These are phyloP conservation scores for Gracilinanus agilis DNA, from an alignment of 2,113 vertebrate genomes.

Conservation along the genomic window DNA sequence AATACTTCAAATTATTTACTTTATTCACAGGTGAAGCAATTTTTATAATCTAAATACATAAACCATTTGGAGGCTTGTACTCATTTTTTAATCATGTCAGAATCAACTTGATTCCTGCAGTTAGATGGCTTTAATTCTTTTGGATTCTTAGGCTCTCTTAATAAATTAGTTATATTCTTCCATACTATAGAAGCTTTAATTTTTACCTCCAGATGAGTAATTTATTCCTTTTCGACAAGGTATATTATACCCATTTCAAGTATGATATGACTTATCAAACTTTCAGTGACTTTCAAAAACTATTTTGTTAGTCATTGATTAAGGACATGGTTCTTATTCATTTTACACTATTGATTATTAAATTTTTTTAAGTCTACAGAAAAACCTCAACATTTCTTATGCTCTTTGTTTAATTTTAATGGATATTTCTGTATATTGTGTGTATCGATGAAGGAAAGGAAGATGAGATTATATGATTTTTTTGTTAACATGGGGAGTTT, in stretches of 20 bases:
- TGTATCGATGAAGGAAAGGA: not conserved
- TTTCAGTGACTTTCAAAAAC: not conserved
- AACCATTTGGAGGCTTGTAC: not conserved
- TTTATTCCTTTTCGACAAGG: not conserved
- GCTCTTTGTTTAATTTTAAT: not conserved
- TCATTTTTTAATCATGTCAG: not conserved
- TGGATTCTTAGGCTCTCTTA: not conserved
- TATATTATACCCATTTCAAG: no score
- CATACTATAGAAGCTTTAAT: not conserved
- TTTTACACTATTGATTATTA: not conserved
- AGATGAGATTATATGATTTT: not conserved
- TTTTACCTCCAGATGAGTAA: not conserved
- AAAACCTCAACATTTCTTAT: not conserved
- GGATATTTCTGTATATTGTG: not conserved
- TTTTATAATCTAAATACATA: not conserved
- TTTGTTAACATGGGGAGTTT: not conserved
- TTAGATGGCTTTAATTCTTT: not conserved
- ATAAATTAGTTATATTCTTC: not conserved
- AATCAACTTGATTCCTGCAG: not conserved
- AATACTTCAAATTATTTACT: not conserved
- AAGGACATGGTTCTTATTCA: not conserved
- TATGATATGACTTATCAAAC: not conserved
- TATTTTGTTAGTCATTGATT: not conserved
- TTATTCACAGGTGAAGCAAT: accelerated
- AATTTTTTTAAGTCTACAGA: not conserved